Conservation (phyloP, 1,140 invertebrate species). For the Drosophila arizonae region DNA sequence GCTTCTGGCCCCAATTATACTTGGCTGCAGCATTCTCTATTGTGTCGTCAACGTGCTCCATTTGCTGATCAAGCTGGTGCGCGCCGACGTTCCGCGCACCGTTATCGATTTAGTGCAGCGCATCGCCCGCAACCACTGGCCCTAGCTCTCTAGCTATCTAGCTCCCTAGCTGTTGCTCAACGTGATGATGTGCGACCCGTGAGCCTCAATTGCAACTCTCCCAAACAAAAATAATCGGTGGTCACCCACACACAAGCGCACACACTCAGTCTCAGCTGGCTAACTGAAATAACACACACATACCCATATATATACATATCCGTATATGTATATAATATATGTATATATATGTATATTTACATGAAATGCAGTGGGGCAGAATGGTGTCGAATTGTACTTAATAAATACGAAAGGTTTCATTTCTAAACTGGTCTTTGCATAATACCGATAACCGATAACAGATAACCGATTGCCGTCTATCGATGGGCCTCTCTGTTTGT, state of each 20-base stretch:
- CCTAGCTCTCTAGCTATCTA: background rate
- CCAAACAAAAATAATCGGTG: background rate
- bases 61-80: conserved; percentile 53
- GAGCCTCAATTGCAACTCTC: background rate
- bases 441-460: background rate
- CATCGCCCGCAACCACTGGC: conserved; percentile 24
- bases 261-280: background rate
- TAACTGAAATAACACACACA: background rate
- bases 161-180: background rate
- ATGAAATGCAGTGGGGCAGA: background rate
- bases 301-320: background rate
- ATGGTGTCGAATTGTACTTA: conserved; percentile 6
- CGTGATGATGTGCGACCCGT: background rate
- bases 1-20: conserved; percentile 54
- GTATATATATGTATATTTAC: background rate
- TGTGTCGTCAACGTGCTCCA: conserved; percentile 57
- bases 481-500: background rate
- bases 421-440: background rate
- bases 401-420: background rate
- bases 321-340: too few relatives aligned
- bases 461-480: background rate
- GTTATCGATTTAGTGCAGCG: conserved; percentile 62
- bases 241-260: background rate
- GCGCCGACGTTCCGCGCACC: conserved; percentile 58
- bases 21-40: conserved; percentile 54